Evolutionary conservation across 2,797 vertebrate genomes (phyloP).

Genomic region (Eptatretus atami): DNA sequence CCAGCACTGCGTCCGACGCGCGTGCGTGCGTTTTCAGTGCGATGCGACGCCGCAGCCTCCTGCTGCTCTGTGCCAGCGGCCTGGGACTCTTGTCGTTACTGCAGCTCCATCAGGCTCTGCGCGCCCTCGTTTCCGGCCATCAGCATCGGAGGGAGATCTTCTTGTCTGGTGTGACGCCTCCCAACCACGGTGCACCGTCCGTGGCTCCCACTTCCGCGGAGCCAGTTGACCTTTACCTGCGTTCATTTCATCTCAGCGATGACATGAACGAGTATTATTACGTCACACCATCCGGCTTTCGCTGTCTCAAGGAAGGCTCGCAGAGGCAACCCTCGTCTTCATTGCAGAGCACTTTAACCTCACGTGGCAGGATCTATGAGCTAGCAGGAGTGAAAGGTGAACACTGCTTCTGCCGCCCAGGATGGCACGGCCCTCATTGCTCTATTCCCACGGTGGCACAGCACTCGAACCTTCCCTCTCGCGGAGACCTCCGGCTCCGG

Average conservation of each 20-base stretch:
- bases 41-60: constrained; percentile 92
- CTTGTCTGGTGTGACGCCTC: no score
- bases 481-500: constrained; percentile 33
- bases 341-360: background rate
- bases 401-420: constrained; percentile 57
- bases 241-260: constrained; percentile 12
- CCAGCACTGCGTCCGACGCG: no score
- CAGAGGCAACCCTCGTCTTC: constrained; percentile 9
- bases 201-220: no score
- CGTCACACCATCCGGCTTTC: constrained; percentile 50
- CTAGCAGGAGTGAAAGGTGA: constrained; percentile 11
- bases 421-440: constrained; percentile 87
- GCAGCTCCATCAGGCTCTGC: constrained; percentile 92
- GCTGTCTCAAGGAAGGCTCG: constrained; percentile 63
- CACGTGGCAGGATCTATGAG: background rate
- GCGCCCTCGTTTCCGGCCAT: constrained; percentile 62
- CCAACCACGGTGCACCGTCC: no score
- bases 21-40: no score
- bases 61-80: constrained; percentile 83
- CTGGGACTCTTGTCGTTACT: constrained; percentile 96
- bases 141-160: no score
- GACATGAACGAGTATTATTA: constrained; percentile 44
- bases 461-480: constrained; percentile 74
- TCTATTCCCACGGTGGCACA: constrained; percentile 86
- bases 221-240: no score